Base-by-base conservation (phyloP, 2,888 invertebrate genomes). In the Dendrolimus pini region DNA sequence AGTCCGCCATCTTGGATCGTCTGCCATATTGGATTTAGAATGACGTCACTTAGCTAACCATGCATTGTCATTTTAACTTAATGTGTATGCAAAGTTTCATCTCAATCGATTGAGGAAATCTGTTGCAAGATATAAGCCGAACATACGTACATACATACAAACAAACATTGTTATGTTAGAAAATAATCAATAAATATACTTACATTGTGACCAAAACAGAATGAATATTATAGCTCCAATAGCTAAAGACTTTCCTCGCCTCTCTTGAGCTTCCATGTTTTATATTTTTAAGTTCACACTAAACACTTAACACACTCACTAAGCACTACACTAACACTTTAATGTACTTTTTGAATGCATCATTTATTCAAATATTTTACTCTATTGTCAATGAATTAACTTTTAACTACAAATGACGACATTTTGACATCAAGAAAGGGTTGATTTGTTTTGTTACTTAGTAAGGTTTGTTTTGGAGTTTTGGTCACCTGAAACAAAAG, bases 181-280 rank as follows among this genome's bases (percentile, higher is more conserved):
- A 10, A 7, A 12, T 12, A 47, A 47, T 12, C 2, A 47, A 47
- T 10, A 10, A 47, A 57, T 56, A 55, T 76, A 89, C 89, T 89
- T 71, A 90, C 90, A 88, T 69, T 85, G 82, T 58, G 79, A 80
- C 72, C 81, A 83, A 65, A 89, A 78, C 12, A 82, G 71, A 67
- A 89, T 76, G 64, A 83, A 68, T n/a, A 84, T 47, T 42, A 86
- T 72, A 9, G 78, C 77, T 9, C 75, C 72, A 7, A 80, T 63
- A 30, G 79, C 79, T 58, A 78, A 41, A 7, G 75, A 1, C 59
- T 67, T 81, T 59, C 80, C 78, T 72, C 85, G 79, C 74, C 89
- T 77, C 69, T 90, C 89, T 59, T 86, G 70, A 52, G 87, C 90
- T 74, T 90, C 90, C 90, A 90, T 89, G 82, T 77, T 83, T 60